These are phyloP conservation scores for Oscheius sp. DNA, from an alignment of 2,888 invertebrate species.

Conservation along the genomic window DNA sequence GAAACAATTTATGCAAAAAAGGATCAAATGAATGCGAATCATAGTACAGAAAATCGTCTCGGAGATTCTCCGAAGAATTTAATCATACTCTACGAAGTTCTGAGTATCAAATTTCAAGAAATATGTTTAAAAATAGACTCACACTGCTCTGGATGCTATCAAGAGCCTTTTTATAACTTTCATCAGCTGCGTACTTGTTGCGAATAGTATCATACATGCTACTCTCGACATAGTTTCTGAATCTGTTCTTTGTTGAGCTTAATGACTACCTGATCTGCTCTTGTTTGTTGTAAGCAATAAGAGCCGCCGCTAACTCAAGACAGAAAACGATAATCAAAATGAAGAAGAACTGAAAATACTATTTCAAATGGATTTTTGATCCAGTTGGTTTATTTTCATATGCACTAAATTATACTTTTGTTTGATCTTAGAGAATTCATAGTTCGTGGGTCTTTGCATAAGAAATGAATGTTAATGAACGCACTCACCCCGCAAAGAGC, in stretches of 20 bases:
- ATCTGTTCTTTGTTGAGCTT: too few relatives aligned
- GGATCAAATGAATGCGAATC: too few relatives aligned
- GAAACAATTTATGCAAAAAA: too few relatives aligned
- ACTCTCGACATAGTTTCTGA: constrained; percentile 78
- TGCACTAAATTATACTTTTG: too few relatives aligned
- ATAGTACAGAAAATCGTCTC: too few relatives aligned
- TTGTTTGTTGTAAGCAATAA: constrained; percentile 81
- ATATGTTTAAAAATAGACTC: constrained; percentile 31
- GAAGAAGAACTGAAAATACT: constrained; percentile 79
- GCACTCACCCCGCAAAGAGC: constrained; percentile 80
- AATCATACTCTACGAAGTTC: too few relatives aligned
- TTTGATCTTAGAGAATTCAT: too few relatives aligned
- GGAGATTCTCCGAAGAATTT: too few relatives aligned
- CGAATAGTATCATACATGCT: constrained; percentile 78
- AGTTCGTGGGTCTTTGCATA: constrained; percentile 3
- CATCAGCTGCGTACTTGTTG: constrained; percentile 75
- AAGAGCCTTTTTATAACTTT: constrained; percentile 76
- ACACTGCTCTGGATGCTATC: constrained; percentile 78
- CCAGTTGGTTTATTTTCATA: not conserved
- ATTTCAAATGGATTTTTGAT: not conserved
- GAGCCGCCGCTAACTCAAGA: constrained; percentile 81
- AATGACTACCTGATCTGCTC: constrained; percentile 41
- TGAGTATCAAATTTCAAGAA: too few relatives aligned
- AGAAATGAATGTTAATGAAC: not conserved
- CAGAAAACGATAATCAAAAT: constrained; percentile 82